Conservation (phyloP, 2,113 vertebrate genomes). For the Holacanthus passer region DNA sequence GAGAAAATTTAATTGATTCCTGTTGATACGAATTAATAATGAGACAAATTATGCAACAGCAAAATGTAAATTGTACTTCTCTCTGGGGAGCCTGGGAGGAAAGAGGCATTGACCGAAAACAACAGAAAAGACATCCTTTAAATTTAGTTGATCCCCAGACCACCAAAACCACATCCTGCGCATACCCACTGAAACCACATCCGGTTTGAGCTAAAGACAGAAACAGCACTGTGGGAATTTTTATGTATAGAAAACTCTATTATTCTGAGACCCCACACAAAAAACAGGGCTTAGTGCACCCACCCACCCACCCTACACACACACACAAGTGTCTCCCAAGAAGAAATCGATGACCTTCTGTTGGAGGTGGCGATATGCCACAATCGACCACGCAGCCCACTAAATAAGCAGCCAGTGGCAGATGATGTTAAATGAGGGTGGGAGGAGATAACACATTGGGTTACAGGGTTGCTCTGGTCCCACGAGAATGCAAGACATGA, state of each 20-base stretch:
- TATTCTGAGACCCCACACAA: constrained; percentile 6
- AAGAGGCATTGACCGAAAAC: neutral
- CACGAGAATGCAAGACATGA: constrained; percentile 16
- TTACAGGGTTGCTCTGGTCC: neutral
- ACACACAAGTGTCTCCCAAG: constrained; percentile 32
- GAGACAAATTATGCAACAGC: neutral
- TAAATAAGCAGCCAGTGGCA: constrained; percentile 58
- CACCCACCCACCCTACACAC: neutral
- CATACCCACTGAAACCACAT: constrained; percentile 38
- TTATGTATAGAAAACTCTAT: neutral
- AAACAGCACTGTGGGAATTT: neutral
- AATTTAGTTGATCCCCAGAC: neutral
- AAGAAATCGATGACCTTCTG: constrained; percentile 70
- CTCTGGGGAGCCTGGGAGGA: neutral
- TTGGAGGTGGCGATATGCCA: constrained; percentile 55
- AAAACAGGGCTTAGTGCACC: neutral
- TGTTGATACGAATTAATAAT: neutral
- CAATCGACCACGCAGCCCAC: constrained; percentile 47
- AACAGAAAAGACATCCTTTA: neutral
- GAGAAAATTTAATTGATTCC: neutral
- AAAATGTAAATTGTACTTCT: neutral
- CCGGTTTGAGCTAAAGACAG: neutral
- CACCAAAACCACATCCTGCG: constrained; percentile 53
- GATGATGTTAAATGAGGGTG: constrained; percentile 48
- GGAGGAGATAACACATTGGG: constrained; percentile 38